These are phyloP conservation scores for Neoitamus cyanurus DNA, from an alignment of 2,888 invertebrate species.

Conservation along the genomic window DNA sequence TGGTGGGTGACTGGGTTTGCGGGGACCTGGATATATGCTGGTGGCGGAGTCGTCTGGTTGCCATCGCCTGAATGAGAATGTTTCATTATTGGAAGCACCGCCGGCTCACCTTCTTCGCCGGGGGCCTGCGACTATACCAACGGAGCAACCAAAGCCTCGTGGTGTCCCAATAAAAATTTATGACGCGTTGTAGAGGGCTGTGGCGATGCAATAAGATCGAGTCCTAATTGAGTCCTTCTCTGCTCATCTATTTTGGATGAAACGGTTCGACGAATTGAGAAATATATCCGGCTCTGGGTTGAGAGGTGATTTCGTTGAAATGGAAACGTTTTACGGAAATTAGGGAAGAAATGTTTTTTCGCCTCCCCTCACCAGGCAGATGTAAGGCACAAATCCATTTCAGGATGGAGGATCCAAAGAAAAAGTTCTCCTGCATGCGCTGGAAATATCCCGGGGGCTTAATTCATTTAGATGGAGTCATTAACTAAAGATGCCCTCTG, in stretches of 20 bases:
- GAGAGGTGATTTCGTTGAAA: background rate
- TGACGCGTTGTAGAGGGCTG: background rate
- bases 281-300: background rate
- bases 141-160: background rate
- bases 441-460: background rate
- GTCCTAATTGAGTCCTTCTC: constrained; percentile 30
- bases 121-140: background rate
- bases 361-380: background rate
- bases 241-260: background rate
- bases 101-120: constrained; percentile 14
- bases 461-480: constrained; percentile 29
- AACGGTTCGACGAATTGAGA: constrained; percentile 5
- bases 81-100: constrained; percentile 28
- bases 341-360: background rate
- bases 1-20: background rate
- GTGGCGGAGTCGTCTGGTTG: background rate
- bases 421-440: background rate
- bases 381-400: background rate
- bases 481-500: background rate
- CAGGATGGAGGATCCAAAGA: background rate
- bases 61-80: constrained; percentile 22
- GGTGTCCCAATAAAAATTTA: constrained; percentile 39
- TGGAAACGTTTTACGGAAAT: background rate
- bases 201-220: constrained; percentile 10
- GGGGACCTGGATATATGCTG: background rate